Evolutionary conservation across 2,797 vertebrate genomes (phyloP).

Genomic region (Betta splendens): DNA sequence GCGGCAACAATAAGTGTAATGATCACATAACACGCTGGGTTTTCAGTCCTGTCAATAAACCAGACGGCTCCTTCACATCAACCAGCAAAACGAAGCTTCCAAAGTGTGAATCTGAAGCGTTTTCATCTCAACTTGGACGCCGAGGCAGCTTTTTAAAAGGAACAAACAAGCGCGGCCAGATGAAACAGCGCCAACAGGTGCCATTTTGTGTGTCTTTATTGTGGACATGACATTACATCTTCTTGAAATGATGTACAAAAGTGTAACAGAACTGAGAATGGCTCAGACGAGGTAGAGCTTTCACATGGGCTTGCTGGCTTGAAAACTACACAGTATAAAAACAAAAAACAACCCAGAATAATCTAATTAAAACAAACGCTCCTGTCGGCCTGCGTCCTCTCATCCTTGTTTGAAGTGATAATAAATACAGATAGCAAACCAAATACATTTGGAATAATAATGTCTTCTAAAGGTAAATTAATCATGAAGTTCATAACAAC

Average conservation of each 20-base stretch:
- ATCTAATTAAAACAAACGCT: constrained; percentile 72
- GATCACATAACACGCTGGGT: constrained; percentile 13
- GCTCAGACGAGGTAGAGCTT: constrained; percentile 94
- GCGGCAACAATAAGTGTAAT: accelerated
- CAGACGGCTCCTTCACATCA: constrained; percentile 10
- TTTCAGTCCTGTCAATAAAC: constrained; percentile 22
- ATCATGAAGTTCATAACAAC: constrained; percentile 83
- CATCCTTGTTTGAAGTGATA: constrained; percentile 84
- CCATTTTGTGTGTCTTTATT: constrained; percentile 86
- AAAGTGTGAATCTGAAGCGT: constrained; percentile 28
- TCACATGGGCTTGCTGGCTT: constrained; percentile 88
- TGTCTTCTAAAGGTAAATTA: constrained; percentile 80
- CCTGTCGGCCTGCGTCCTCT: constrained; percentile 73
- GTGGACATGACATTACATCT: constrained; percentile 90
- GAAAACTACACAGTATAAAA: constrained; percentile 83
- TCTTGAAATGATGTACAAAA: constrained; percentile 89
- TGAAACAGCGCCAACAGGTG: constrained; percentile 52
- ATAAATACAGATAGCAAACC: constrained; percentile 91
- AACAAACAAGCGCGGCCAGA: constrained; percentile 42
- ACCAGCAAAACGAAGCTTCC: constrained; percentile 17
- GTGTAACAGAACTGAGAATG: constrained; percentile 88
- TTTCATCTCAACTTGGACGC: constrained; percentile 55
- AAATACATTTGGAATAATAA: constrained; percentile 89
- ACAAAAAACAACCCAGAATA: constrained; percentile 64
- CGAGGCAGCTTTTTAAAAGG: constrained; percentile 27